Percentiles rank a stretch among this genome's conserved stretches.
Conservation (phyloP, 2,888 invertebrate species). For the Agrochola lychnidis region DNA sequence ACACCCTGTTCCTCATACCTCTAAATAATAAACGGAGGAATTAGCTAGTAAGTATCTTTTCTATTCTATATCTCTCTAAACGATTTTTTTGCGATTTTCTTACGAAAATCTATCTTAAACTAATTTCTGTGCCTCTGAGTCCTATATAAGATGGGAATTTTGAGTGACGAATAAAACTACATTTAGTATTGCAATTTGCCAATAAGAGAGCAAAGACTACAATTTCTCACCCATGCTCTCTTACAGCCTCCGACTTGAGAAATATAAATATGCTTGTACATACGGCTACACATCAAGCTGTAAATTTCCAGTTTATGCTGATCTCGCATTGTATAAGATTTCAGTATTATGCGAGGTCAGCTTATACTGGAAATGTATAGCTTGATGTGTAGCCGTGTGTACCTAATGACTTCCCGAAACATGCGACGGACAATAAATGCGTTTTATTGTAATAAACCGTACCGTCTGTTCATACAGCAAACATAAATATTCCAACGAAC, state of each 20-base stretch:
- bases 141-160: no score
- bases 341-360: no score
- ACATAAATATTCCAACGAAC: neutral
- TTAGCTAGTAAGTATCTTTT: neutral
- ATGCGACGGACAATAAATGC: neutral
- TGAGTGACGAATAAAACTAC: neutral
- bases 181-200: neutral
- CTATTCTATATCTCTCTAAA: neutral
- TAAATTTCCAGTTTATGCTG: no score
- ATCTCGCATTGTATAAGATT: no score
- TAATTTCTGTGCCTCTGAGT: neutral
- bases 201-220: neutral
- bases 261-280: neutral
- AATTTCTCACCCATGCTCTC: neutral
- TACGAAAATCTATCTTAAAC: neutral
- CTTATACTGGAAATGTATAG: no score
- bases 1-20: no score
- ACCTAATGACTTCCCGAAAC: no score
- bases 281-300: no score
- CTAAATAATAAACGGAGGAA: no score
- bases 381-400: no score
- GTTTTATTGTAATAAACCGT: neutral
- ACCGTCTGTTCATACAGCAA: conserved; percentile 6
- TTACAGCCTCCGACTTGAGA: neutral
- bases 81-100: no score